Conservation (phyloP, 2,797 vertebrate genomes). For the Hyperoplus lanceolatus region DNA sequence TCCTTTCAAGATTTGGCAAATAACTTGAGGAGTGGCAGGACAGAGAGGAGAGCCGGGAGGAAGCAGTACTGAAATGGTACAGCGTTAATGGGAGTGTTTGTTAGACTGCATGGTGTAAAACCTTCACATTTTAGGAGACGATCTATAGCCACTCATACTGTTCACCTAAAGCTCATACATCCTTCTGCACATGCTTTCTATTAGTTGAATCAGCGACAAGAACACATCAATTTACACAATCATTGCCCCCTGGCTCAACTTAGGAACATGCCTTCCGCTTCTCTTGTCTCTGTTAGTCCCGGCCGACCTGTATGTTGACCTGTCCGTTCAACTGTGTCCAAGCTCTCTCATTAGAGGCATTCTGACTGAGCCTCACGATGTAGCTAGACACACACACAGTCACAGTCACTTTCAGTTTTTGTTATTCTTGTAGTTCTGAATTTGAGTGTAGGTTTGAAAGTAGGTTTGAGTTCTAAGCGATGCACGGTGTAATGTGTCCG, state of each 20-base stretch:
- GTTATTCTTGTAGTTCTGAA: not conserved
- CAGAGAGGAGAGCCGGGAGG: slow-evolving; percentile 60
- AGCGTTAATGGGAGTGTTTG: slow-evolving; percentile 16
- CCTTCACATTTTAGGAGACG: slow-evolving; percentile 37
- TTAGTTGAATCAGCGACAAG: slow-evolving; percentile 56
- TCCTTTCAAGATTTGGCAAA: slow-evolving; percentile 13
- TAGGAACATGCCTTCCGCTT: slow-evolving; percentile 49
- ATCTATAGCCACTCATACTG: slow-evolving; percentile 1
- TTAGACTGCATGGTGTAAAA: slow-evolving; percentile 16
- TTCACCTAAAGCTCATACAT: not conserved
- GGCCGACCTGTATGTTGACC: slow-evolving; percentile 67
- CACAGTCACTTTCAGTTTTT: not conserved
- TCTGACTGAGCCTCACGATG: slow-evolving; percentile 41
- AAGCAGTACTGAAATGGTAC: slow-evolving; percentile 10
- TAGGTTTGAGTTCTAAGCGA: slow-evolving; percentile 13
- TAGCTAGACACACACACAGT: not conserved
- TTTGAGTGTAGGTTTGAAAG: not conserved
- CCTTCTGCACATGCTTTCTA: slow-evolving; percentile 66
- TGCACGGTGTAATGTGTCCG: not conserved
- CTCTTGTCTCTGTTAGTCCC: slow-evolving; percentile 45
- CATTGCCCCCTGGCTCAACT: slow-evolving; percentile 38
- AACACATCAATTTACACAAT: slow-evolving; percentile 1
- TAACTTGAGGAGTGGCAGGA: slow-evolving; percentile 48
- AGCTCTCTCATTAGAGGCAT: slow-evolving; percentile 66
- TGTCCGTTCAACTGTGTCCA: slow-evolving; percentile 68